A percentile compares a stretch with the other conserved stretches of the same genome.
Conservation (phyloP, 2,888 invertebrate species). For the Pachycephus smyrnensis region DNA sequence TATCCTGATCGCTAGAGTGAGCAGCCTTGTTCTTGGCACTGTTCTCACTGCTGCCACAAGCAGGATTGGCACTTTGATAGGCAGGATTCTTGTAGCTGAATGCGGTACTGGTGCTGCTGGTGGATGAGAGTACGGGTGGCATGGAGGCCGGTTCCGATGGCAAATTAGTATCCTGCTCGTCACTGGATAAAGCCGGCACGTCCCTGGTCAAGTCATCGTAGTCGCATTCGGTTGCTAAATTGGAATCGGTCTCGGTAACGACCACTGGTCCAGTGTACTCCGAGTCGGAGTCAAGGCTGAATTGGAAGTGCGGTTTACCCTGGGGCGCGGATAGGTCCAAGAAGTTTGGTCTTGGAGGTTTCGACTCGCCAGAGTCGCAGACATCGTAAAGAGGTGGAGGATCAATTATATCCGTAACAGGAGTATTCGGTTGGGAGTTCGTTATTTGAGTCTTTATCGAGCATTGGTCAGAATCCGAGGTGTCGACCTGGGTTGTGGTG, state of each 20-base stretch:
- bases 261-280: conserved; percentile 69
- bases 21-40: conserved; percentile 46
- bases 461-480: conserved; percentile 61
- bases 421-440: conserved; percentile 53
- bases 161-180: conserved; percentile 63
- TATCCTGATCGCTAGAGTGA: conserved; percentile 68
- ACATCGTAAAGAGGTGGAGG: conserved; percentile 58
- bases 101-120: conserved; percentile 60
- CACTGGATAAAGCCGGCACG: conserved; percentile 60
- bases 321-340: conserved; percentile 75
- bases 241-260: conserved; percentile 68
- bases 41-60: conserved; percentile 45
- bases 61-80: conserved; percentile 81
- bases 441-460: conserved; percentile 60
- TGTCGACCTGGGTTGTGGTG: conserved; percentile 49
- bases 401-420: conserved; percentile 55
- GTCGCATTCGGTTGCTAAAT: conserved; percentile 67
- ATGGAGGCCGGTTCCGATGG: conserved; percentile 71
- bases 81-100: conserved; percentile 81
- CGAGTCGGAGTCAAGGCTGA: conserved; percentile 60
- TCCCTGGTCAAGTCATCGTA: conserved; percentile 57
- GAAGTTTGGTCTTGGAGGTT: conserved; percentile 71
- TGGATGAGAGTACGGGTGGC: conserved; percentile 68
- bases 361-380: conserved; percentile 52
- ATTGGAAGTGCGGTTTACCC: conserved; percentile 77